Percentiles rank a stretch among this genome's conserved stretches.
These are phyloP conservation scores for Paramacrobiotus metropolitanus DNA, from an alignment of 1,140 invertebrate species.

Conservation along the genomic window DNA sequence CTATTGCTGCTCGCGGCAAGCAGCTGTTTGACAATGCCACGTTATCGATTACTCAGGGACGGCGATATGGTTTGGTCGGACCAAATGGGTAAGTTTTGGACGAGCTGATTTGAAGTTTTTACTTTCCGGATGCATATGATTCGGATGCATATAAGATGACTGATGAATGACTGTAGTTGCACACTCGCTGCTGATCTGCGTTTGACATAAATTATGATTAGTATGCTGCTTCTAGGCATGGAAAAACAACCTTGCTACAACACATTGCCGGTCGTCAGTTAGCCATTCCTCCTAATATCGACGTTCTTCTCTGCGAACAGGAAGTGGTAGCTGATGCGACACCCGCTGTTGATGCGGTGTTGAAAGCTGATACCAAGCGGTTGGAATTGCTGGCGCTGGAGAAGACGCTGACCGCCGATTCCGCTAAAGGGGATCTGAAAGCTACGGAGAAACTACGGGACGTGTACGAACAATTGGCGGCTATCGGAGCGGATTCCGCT, in stretches of 20 bases:
- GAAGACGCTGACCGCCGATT: conserved; percentile 42
- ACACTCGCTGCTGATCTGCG: conserved; percentile 7
- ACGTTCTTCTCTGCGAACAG: conserved; percentile 94
- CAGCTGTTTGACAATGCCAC: conserved; percentile 92
- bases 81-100: conserved; percentile 57
- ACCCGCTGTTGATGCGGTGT: conserved; percentile 67
- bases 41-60: conserved; percentile 69
- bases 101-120: too few species aligned
- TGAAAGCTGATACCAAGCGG: conserved; percentile 74
- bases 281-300: conserved; percentile 81
- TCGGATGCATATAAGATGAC: too few species aligned
- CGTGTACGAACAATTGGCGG: conserved; percentile 82
- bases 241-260: conserved; percentile 89
- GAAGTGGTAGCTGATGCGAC: conserved; percentile 81
- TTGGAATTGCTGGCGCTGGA: conserved; percentile 50
- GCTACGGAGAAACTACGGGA: conserved; percentile 52
- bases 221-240: conserved; percentile 39
- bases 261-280: conserved; percentile 65
- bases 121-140: too few species aligned
- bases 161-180: neutral
- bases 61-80: conserved; percentile 88
- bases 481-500: conserved; percentile 85
- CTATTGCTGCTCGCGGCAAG: conserved; percentile 87
- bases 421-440: conserved; percentile 36
- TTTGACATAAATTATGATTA: neutral